phyloP scores from a whole-genome alignment of 2,113 vertebrate species.

The Strigops habroptila region DNA sequence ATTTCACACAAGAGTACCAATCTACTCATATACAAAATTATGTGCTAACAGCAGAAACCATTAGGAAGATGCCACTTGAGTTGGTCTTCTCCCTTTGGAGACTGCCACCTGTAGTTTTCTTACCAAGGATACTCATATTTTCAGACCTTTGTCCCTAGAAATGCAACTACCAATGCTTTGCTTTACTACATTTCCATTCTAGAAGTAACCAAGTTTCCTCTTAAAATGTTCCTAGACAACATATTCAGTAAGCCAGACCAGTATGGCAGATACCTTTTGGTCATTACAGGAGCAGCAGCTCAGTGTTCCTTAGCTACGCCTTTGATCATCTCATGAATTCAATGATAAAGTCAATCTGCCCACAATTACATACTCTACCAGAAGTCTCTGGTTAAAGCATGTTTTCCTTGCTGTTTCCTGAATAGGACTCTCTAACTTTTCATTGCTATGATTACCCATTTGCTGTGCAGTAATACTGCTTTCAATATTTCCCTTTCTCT shows the following conservation, averaged over 20 bases:
- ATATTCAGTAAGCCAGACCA: not conserved
- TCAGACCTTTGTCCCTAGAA: not conserved
- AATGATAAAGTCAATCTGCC: not conserved
- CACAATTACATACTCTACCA: not conserved
- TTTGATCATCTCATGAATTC: not conserved
- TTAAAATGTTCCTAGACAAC: not conserved
- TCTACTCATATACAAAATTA: not conserved
- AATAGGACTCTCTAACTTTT: not conserved
- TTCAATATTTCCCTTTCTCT: not conserved
- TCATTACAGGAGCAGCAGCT: not conserved
- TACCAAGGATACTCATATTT: not conserved
- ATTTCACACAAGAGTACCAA: not conserved
- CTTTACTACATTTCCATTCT: not conserved
- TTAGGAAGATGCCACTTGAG: not conserved
- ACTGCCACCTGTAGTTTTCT: not conserved
- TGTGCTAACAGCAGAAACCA: not conserved
- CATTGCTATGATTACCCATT: not conserved
- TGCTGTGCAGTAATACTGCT: not conserved
- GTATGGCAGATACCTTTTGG: not conserved
- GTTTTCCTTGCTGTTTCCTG: not conserved
- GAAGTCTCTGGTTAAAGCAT: not conserved
- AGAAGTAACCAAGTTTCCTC: not conserved
- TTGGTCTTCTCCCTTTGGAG: not conserved
- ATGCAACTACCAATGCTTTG: not conserved
- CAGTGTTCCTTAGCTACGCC: not conserved